Base-by-base conservation (phyloP, 2,797 vertebrate species). In the Enteromius trimaculatus region DNA sequence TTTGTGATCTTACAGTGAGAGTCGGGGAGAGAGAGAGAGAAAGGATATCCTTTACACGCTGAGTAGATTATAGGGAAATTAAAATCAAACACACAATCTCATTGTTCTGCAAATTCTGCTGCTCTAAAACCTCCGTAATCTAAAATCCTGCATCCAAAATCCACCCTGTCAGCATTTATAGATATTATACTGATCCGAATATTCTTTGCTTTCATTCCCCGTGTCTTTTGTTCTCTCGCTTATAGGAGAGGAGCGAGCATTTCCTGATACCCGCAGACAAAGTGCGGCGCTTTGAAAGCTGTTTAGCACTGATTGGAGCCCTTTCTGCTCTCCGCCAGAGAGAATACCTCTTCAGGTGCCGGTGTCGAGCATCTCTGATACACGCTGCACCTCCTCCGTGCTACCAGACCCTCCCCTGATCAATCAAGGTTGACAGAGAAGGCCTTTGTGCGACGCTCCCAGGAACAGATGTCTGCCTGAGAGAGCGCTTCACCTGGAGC, bases 401-500 rank as follows among this genome's bases (percentile, higher is more conserved):
- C 87, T 47, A 80, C 93, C 91, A 93, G 96, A 95, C 94, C 94
- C 92, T 92, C 92, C 96, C 95, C 96, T 95, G 96, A 98, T 98
- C 97, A 97, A 97, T 98, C 97, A 96, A 92, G 89, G 88, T 95
- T 95, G 96, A 98, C 96, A 96, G 96, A 93, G 95, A 92, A 84
- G 92, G 93, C 94, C 96, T 98, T 98, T 98, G 96, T 99, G 94
- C 72, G 92, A 93, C 92, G 90, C 93, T 93, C 95, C 94, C 94
- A 92, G 92, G 96, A 96, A 97, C 97, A 97, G 97, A 97, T 97
- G 96, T 97, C 95, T 97, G 95, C 94, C 93, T 95, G 94, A 93
- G 92, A 91, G 95, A 96, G 95, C 88, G 91, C 94, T 95, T 96
- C 96, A 97, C 97, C 97, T 98, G 97, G 96, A 98, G 95, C 65